Conservation (phyloP, 2,113 vertebrate species). For the Crotalus tigris region DNA sequence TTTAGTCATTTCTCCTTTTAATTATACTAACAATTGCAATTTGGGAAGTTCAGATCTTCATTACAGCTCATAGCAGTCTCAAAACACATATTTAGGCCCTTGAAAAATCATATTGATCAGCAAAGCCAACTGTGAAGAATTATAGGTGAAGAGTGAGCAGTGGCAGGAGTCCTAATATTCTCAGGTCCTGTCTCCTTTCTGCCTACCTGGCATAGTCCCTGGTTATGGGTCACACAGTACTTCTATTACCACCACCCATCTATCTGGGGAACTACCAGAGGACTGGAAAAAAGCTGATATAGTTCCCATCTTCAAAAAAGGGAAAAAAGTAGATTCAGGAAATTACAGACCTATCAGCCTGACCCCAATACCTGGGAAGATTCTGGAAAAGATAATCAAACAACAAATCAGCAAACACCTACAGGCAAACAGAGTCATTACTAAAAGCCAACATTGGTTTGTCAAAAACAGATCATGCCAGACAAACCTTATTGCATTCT, state of each 20-base stretch:
- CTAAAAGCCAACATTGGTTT: no score
- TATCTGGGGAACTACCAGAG: background rate
- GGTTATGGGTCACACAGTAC: background rate
- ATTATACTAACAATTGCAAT: background rate
- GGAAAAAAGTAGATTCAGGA: no score
- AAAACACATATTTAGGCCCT: background rate
- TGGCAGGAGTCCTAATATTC: background rate
- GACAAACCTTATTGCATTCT: no score
- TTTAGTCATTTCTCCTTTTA: background rate
- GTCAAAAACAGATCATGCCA: no score
- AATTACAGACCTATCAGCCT: no score
- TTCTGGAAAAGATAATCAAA: no score
- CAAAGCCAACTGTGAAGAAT: background rate
- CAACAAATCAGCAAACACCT: no score
- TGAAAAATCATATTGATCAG: background rate
- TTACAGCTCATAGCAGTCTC: background rate
- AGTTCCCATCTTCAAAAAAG: no score
- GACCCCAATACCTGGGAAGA: no score
- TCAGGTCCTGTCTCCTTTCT: background rate
- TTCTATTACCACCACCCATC: background rate
- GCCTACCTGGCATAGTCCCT: background rate
- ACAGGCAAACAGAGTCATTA: no score
- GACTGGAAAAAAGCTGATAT: no score
- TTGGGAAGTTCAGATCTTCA: background rate
- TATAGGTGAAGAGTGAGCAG: background rate